A percentile compares a stretch with the other conserved stretches of the same genome.
These are phyloP conservation scores for Synergus gifuensis DNA, from an alignment of 2,888 invertebrate genomes.

Conservation along the genomic window DNA sequence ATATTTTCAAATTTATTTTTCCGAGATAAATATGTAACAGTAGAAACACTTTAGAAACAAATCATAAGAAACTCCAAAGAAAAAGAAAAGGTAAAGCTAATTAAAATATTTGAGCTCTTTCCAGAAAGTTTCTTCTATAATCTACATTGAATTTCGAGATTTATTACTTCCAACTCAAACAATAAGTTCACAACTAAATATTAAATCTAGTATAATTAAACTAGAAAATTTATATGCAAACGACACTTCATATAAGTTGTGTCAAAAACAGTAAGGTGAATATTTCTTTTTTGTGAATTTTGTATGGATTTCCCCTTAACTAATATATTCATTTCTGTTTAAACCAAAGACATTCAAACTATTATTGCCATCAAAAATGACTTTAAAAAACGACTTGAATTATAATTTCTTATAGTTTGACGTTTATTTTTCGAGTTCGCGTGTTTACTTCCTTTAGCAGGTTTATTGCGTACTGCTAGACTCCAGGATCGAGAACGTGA, in stretches of 20 bases:
- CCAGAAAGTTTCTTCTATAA: neutral
- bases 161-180: neutral
- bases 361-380: neutral
- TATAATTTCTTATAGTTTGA: neutral
- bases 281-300: too few species aligned
- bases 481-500: conserved; percentile 31
- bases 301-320: too few species aligned
- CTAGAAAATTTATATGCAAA: neutral
- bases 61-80: neutral
- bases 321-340: too few species aligned
- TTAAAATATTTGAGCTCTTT: neutral
- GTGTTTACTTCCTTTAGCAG: neutral
- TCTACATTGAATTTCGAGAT: neutral
- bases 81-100: neutral
- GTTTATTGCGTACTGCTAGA: conserved; percentile 21
- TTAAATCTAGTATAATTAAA: neutral
- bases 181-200: neutral
- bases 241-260: too few species aligned
- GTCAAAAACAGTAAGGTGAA: too few species aligned
- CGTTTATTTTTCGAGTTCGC: neutral
- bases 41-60: neutral
- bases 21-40: neutral
- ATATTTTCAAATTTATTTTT: neutral
- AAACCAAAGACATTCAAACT: too few species aligned
- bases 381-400: neutral